phyloP scores from a whole-genome alignment of 1,140 invertebrate genomes.

The Cyclina sinensis region DNA sequence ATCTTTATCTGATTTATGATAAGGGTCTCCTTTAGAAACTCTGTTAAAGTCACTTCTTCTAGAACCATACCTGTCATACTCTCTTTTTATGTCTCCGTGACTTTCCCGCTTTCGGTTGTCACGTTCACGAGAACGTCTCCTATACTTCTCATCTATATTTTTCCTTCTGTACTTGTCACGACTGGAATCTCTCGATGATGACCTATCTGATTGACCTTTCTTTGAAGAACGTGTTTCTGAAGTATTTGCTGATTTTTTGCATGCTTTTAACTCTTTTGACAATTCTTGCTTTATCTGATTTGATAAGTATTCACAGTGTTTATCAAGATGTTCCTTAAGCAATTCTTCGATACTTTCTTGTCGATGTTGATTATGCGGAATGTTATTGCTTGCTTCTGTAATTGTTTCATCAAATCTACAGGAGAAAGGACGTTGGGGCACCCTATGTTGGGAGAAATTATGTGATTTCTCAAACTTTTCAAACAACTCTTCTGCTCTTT shows the following conservation, averaged over 20 bases:
- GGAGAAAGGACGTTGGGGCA: background rate
- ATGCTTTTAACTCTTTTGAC: background rate
- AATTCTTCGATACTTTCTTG: background rate
- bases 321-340: background rate
- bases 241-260: no score
- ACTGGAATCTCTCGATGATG: background rate
- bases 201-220: background rate
- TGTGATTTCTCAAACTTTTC: background rate
- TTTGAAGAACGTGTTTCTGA: background rate
- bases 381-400: background rate
- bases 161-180: background rate
- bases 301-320: conserved; percentile 29
- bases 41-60: background rate
- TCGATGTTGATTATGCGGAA: background rate
- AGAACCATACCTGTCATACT: background rate
- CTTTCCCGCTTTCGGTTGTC: background rate
- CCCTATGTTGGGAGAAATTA: background rate
- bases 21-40: background rate
- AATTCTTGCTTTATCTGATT: conserved; percentile 51
- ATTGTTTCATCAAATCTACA: background rate
- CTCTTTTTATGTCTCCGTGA: background rate
- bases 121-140: background rate
- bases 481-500: background rate
- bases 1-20: background rate
- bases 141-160: background rate